A percentile compares a stretch with the other conserved stretches of the same genome.
These are phyloP conservation scores for Magallana angulata DNA, from an alignment of 1,140 invertebrate genomes.

Conservation along the genomic window DNA sequence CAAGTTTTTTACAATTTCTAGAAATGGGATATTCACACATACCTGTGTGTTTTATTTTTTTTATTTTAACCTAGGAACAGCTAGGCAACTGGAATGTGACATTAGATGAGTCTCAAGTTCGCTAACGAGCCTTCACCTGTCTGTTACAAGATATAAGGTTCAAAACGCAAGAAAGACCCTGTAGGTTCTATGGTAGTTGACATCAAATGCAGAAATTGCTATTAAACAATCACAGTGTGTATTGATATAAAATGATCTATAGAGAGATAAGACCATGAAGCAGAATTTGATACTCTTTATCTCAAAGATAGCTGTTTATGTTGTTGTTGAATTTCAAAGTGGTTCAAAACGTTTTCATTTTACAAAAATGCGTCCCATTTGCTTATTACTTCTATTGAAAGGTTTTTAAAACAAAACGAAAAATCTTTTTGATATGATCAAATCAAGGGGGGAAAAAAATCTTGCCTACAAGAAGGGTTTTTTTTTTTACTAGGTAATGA, in stretches of 20 bases:
- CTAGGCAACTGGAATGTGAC: conserved; percentile 19
- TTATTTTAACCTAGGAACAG: not conserved
- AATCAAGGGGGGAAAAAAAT: not conserved
- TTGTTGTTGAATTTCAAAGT: conserved; percentile 33
- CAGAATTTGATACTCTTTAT: conserved; percentile 34
- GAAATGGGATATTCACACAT: conserved; percentile 4
- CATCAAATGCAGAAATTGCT: conserved; percentile 25
- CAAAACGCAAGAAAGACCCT: not conserved
- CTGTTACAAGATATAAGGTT: not conserved
- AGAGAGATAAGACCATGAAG: conserved; percentile 3
- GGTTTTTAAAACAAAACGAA: conserved; percentile 18
- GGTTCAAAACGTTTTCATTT: not conserved
- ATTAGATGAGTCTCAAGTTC: conserved; percentile 1
- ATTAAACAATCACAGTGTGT: conserved; percentile 32
- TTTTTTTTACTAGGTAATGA: no score
- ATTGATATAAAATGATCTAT: conserved; percentile 35
- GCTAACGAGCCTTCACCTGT: conserved; percentile 26
- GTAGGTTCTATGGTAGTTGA: conserved; percentile 2
- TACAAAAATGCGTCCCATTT: conserved; percentile 6
- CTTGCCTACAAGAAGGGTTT: no score
- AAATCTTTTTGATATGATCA: conserved; percentile 22
- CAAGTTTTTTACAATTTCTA: not conserved
- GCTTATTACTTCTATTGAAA: not conserved
- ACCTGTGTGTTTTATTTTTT: not conserved
- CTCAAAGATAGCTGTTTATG: conserved; percentile 9